Base-by-base conservation (phyloP, 2,888 invertebrate genomes). In the Synergus umbraculus region DNA sequence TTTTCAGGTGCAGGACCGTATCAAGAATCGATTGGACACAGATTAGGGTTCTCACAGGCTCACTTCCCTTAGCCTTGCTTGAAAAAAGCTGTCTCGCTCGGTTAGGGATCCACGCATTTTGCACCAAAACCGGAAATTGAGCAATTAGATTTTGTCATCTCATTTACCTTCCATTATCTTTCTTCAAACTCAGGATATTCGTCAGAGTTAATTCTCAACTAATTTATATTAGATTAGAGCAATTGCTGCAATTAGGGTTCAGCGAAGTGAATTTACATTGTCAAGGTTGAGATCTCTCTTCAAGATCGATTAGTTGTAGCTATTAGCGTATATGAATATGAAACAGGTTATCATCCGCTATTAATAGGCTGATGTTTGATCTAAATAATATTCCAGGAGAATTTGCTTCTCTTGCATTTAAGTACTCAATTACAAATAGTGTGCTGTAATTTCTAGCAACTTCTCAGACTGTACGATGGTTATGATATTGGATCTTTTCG, bases 1-100 rank as follows among this genome's bases (percentile, higher is more conserved):
- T 76, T 77, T 63, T 49, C 60, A 76, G 76, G 58, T 18, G 43
- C 76, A 76, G 76, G 76, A 54, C 73, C 54, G 73, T 49, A 49
- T 73, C 49, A 73, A 73, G 73, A 73, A 49, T 73, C 73, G 73
- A 73, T 73, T 54, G 49, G 73, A 29, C 10, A 73, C 49, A 54
- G 73, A 73, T 73, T 73, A 73, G 73, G 49, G 43, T 41, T 66
- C 66, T 1, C 63, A 63, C 29, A 63, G 63, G 18, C 7, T 63
- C 29, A 29, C 29, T 63, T 29, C 29, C 29, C 63, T 63, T 29
- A 63, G 13, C 12, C 29, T 63, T 63, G 63, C 63, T 63, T 0
- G 22, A 29, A 63, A 29, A 29, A 63, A 63, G 10, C 12, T 63
- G 29, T 13, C 29, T 63, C 63, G 63, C 29, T 29, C 29, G 63